These are phyloP conservation scores for Caenorhabditis auriculariae DNA, from an alignment of 2,888 invertebrate species.

Conservation along the genomic window DNA sequence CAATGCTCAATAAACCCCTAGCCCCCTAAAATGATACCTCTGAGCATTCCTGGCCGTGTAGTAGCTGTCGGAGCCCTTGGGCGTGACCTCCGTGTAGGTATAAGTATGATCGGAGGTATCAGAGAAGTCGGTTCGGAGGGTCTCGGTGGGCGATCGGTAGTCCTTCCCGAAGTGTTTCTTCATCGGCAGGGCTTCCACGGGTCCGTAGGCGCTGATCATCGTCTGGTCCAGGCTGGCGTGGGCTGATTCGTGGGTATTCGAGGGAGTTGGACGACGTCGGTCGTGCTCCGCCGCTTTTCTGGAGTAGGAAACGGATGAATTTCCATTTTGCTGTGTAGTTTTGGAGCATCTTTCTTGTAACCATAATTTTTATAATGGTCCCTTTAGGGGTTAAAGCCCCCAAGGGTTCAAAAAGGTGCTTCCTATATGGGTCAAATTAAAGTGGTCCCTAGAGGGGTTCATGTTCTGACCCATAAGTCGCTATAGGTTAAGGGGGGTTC, in stretches of 20 bases:
- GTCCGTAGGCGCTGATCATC: constrained; percentile 29
- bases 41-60: too few relatives aligned
- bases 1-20: not conserved
- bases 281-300: constrained; percentile 14
- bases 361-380: too few relatives aligned
- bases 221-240: constrained; percentile 31
- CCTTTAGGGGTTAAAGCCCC: too few relatives aligned
- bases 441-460: too few relatives aligned
- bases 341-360: constrained; percentile 2
- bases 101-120: constrained; percentile 16
- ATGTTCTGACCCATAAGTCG: too few relatives aligned
- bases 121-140: constrained; percentile 1
- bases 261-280: constrained; percentile 5
- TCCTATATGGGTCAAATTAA: too few relatives aligned
- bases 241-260: constrained; percentile 29
- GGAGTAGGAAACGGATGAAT: constrained; percentile 3
- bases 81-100: constrained; percentile 10
- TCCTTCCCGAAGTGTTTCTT: not conserved
- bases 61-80: constrained; percentile 11
- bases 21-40: too few relatives aligned
- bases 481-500: too few relatives aligned
- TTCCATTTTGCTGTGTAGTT: not conserved
- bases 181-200: not conserved
- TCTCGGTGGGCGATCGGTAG: constrained; percentile 9
- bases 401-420: too few relatives aligned